Evolutionary conservation across 2,113 vertebrate genomes (phyloP).

Genomic region (Lasiurus cinereus): DNA sequence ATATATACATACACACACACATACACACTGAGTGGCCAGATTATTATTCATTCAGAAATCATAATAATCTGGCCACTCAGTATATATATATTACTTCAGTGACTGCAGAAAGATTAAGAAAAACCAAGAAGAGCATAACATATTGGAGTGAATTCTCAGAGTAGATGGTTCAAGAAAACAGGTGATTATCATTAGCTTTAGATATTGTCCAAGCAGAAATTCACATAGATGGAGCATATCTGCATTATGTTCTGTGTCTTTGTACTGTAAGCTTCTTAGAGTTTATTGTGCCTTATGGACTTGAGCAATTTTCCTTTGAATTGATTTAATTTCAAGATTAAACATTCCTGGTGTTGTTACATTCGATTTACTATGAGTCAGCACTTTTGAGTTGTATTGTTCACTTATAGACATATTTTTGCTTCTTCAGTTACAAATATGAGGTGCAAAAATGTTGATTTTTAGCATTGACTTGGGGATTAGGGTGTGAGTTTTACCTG

Average conservation of each 20-base stretch:
- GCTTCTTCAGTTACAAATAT: conserved; percentile 57
- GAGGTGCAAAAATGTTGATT: neutral
- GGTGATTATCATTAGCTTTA: neutral
- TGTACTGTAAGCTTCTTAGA: neutral
- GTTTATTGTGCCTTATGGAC: neutral
- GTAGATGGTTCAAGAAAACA: neutral
- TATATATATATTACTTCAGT: neutral
- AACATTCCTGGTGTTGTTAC: neutral
- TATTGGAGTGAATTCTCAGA: neutral
- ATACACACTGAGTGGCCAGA: too few relatives aligned
- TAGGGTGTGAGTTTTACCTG: conserved; percentile 54
- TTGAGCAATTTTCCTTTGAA: conserved; percentile 57
- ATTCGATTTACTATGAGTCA: conserved; percentile 1
- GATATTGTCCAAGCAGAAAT: neutral
- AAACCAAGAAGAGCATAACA: neutral
- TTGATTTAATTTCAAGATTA: conserved; percentile 42
- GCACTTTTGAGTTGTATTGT: neutral
- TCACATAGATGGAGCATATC: neutral
- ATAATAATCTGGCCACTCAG: too few relatives aligned
- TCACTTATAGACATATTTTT: conserved; percentile 29
- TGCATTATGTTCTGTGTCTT: neutral
- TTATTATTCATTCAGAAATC: too few relatives aligned
- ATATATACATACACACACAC: too few relatives aligned
- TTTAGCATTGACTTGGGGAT: conserved; percentile 53
- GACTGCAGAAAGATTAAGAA: neutral